These are phyloP conservation scores for Salpingus planirostris DNA, from an alignment of 2,888 invertebrate species.

Conservation along the genomic window DNA sequence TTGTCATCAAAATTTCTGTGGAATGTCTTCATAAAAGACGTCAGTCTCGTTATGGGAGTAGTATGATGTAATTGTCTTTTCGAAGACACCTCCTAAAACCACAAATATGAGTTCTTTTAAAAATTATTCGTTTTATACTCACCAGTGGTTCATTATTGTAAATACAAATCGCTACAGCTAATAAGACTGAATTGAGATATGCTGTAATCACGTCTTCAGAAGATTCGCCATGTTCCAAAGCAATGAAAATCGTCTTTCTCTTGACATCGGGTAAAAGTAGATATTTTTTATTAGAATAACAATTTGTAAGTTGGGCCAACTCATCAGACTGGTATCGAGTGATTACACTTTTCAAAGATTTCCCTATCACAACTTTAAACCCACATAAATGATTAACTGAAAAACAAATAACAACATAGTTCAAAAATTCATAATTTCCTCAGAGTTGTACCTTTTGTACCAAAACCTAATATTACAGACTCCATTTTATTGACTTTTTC, in stretches of 20 bases:
- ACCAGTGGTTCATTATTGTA: slow-evolving; percentile 34
- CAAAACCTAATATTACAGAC: slow-evolving; percentile 54
- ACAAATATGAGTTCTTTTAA: slow-evolving; percentile 1
- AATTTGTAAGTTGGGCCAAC: slow-evolving; percentile 37
- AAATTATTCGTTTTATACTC: slow-evolving; percentile 18
- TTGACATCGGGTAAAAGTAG: slow-evolving; percentile 46
- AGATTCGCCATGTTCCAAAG: slow-evolving; percentile 46
- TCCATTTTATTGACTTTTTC: slow-evolving; percentile 62
- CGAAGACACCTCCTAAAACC: slow-evolving; percentile 29
- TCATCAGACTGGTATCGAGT: slow-evolving; percentile 27
- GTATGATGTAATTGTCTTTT: slow-evolving; percentile 34
- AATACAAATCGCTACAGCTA: slow-evolving; percentile 40
- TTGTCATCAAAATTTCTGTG: slow-evolving; percentile 18
- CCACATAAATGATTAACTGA: slow-evolving; percentile 52
- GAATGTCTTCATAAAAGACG: slow-evolving; percentile 30
- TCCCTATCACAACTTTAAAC: slow-evolving; percentile 52
- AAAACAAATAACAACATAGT: slow-evolving; percentile 29
- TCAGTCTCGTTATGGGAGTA: slow-evolving; percentile 32
- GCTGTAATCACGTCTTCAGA: slow-evolving; percentile 53
- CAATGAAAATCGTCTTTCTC: slow-evolving; percentile 46
- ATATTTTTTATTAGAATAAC: slow-evolving; percentile 47
- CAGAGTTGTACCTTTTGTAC: slow-evolving; percentile 36
- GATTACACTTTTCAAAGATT: slow-evolving; percentile 41
- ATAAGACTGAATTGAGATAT: slow-evolving; percentile 59
- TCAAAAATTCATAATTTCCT: slow-evolving; percentile 1